These are phyloP conservation scores for Eurytoma californica DNA, from an alignment of 2,888 invertebrate genomes.

Conservation along the genomic window DNA sequence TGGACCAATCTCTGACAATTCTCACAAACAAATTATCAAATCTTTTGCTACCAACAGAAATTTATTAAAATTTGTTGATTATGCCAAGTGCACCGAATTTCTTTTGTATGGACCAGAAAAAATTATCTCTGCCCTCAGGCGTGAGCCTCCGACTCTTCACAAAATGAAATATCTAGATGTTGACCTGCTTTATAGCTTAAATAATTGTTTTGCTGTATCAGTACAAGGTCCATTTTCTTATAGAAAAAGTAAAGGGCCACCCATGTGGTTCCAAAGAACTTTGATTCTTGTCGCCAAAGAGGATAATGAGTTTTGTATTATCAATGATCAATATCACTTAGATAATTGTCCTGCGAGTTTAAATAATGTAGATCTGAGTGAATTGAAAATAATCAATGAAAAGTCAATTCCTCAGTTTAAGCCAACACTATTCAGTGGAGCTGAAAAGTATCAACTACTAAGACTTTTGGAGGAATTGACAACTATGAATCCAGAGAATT, in stretches of 20 bases:
- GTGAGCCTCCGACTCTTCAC: slow-evolving; percentile 69
- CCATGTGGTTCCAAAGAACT: slow-evolving; percentile 68
- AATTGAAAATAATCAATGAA: slow-evolving; percentile 54
- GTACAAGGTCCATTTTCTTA: slow-evolving; percentile 70
- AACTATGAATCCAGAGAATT: slow-evolving; percentile 68
- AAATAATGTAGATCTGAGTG: slow-evolving; percentile 55
- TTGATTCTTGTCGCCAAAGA: slow-evolving; percentile 68
- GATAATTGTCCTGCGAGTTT: slow-evolving; percentile 63
- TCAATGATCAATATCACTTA: slow-evolving; percentile 71
- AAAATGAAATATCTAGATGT: slow-evolving; percentile 66
- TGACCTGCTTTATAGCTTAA: slow-evolving; percentile 66
- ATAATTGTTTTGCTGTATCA: slow-evolving; percentile 63
- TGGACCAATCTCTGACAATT: slow-evolving; percentile 64
- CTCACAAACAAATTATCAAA: slow-evolving; percentile 68
- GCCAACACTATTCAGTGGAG: slow-evolving; percentile 65
- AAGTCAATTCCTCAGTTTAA: slow-evolving; percentile 61
- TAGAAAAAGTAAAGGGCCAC: slow-evolving; percentile 63
- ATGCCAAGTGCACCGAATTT: slow-evolving; percentile 71
- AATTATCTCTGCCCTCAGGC: slow-evolving; percentile 67
- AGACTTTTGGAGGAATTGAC: slow-evolving; percentile 67
- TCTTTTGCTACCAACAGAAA: slow-evolving; percentile 69
- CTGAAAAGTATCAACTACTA: slow-evolving; percentile 69
- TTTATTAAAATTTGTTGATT: slow-evolving; percentile 71
- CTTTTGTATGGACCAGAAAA: slow-evolving; percentile 70
- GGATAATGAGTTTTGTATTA: slow-evolving; percentile 70